Percentiles rank a stretch among this genome's conserved stretches.
phyloP scores from a whole-genome alignment of 1,140 invertebrate genomes.

The Delia radicum region DNA sequence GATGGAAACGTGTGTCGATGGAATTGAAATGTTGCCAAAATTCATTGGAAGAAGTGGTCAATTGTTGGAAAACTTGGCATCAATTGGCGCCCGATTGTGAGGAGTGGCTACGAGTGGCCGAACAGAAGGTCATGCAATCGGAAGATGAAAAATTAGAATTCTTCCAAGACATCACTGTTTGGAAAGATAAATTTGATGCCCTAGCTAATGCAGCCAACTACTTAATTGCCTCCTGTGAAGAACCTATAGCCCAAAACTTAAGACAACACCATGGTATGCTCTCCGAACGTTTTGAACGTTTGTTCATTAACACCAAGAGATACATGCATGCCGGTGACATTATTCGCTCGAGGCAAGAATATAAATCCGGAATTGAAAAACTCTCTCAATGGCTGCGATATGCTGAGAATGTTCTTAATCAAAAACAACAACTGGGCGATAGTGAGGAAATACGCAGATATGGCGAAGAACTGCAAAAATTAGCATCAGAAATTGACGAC shows the following conservation, averaged over 20 bases:
- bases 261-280: constrained; percentile 73
- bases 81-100: constrained; percentile 72
- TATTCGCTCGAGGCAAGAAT: constrained; percentile 77
- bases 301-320: constrained; percentile 78
- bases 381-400: constrained; percentile 78
- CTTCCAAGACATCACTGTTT: constrained; percentile 84
- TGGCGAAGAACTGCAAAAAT: constrained; percentile 73
- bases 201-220: constrained; percentile 85
- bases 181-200: constrained; percentile 84
- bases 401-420: constrained; percentile 69
- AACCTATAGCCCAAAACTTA: constrained; percentile 74
- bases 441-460: constrained; percentile 78
- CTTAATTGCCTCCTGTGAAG: constrained; percentile 82
- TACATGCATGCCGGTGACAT: constrained; percentile 89
- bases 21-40: constrained; percentile 86
- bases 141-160: constrained; percentile 88
- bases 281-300: constrained; percentile 74
- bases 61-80: constrained; percentile 85
- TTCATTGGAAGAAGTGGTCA: constrained; percentile 84
- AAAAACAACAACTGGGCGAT: constrained; percentile 68
- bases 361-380: constrained; percentile 72
- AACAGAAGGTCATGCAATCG: constrained; percentile 70
- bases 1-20: constrained; percentile 87
- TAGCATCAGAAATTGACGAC: constrained; percentile 79
- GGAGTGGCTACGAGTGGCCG: constrained; percentile 77